Conservation (phyloP, 2,113 vertebrate species). For the Chinchilla lanigera region DNA sequence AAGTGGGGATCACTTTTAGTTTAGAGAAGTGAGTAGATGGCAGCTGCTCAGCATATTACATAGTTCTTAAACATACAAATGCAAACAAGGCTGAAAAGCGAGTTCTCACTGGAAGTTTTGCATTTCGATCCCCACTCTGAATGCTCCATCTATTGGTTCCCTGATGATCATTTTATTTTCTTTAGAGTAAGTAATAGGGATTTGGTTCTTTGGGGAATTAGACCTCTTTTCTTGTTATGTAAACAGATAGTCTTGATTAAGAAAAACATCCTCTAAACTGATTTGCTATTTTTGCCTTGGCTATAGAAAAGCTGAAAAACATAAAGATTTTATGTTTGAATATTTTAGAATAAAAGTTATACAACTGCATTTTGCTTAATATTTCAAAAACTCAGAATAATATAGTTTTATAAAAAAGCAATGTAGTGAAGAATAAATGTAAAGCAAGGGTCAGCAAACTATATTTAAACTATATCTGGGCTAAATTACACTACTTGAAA, state of each 20-base stretch:
- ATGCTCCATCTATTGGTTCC: background rate
- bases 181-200: background rate
- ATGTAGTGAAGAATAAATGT: background rate
- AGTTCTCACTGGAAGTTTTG: background rate
- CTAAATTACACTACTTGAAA: background rate
- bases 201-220: background rate
- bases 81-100: background rate
- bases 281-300: background rate
- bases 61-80: background rate
- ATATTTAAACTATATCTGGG: background rate
- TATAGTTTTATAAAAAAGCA: constrained; percentile 21
- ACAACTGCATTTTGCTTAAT: background rate
- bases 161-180: background rate
- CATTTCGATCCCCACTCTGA: background rate
- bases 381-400: constrained; percentile 13
- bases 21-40: background rate
- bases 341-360: constrained; percentile 24
- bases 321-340: background rate
- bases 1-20: background rate
- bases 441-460: background rate
- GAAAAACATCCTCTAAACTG: background rate
- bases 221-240: background rate
- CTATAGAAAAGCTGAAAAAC: background rate
- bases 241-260: background rate
- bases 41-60: background rate